Evolutionary conservation across 2,888 invertebrate genomes (phyloP), one percentile per base, ranked within the genome.

Genomic region (Eulithis prunata): DNA sequence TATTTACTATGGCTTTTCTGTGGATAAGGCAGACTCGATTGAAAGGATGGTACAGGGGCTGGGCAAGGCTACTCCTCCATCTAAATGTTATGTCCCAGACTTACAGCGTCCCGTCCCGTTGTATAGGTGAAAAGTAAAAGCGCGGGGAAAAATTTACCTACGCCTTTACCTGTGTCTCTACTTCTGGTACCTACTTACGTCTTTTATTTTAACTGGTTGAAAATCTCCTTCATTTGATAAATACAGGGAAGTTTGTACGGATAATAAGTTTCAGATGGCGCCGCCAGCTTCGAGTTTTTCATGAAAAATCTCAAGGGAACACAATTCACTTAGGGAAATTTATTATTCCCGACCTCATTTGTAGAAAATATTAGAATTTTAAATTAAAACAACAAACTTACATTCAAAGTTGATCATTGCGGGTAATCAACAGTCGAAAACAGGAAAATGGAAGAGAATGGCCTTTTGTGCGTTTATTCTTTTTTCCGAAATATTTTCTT

Each of bases 301-400:
- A 8, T 13, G 56, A 43, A 41, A 64, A 69, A 60, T 59, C 64
- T 61, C 62, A n/a, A 36, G 63, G 60, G 69, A 67, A 63, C 64
- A 67, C 67, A 62, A 62, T 62, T 70, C 68, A 47, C 58, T 64
- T 63, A 52, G 54, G 67, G 57, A 69, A 52, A 65, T 68, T 64
- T 60, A 69, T 71, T 64, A 64, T 63, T 59, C 53, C 49, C 66
- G 59, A 69, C 68, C 72, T 72, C 69, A 59, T 68, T 70, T 70
- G 56, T 47, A 57, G 63, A 64, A 62, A 68, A 52, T 55, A 63
- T 64, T 64, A 64, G 47, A 64, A 63, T 60, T 64, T 68, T 61
- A 59, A 59, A 62, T 62, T 62, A 58, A 52, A 62, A 58, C 47
- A 49, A 56, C 59, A 53, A 43, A 57, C 63, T 62, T 53, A 45